Base-by-base conservation (phyloP, 2,888 invertebrate species). In the Calephelis perditalis region DNA sequence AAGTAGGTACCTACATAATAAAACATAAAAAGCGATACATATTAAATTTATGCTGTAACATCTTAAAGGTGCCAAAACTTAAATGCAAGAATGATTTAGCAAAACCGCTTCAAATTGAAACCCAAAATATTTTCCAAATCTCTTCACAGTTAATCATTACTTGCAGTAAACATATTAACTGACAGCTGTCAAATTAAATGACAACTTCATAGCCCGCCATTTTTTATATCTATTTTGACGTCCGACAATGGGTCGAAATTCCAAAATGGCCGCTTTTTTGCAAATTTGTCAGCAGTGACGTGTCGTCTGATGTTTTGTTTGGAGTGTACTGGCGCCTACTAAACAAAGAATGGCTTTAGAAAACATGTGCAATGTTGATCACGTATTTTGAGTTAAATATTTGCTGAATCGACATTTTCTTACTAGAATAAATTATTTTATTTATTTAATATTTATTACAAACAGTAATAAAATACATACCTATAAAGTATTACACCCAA, bases 161-260 rank as follows among this genome's bases (percentile, higher is more conserved):
- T 80, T 78, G 79, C 77, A 78, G 71, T 73, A 77, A 76, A 75
- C 73, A 67, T 81, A 75, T 75, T 74, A 75, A 62, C 74, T 83
- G 85, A 85, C 87, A 86, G 82, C 82, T 86, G 87, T 86, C 88
- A 86, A 81, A 85, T 80, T 78, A 84, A 72, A 71, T 81, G 84
- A 87, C 83, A 80, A 72, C 81, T 86, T 67, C 72, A 81, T 82
- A 74, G 70, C 73, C 71, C 66, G 71, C 69, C 77, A 74, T 77
- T 74, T 56, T 57, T 37, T 37, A 15, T 47, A 26, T 65, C 60
- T 65, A 65, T 67, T 69, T 68, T 65, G 65, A 59, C 61, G 62
- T 62, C 62, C 59, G 65, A 70, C 71, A 70, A 71, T 66, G 62
- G 59, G 46, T 56, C 55, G 59, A 60, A 45, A 59, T 60, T 47